Conservation (phyloP, 2,113 vertebrate genomes). For the Sapajus apella region DNA sequence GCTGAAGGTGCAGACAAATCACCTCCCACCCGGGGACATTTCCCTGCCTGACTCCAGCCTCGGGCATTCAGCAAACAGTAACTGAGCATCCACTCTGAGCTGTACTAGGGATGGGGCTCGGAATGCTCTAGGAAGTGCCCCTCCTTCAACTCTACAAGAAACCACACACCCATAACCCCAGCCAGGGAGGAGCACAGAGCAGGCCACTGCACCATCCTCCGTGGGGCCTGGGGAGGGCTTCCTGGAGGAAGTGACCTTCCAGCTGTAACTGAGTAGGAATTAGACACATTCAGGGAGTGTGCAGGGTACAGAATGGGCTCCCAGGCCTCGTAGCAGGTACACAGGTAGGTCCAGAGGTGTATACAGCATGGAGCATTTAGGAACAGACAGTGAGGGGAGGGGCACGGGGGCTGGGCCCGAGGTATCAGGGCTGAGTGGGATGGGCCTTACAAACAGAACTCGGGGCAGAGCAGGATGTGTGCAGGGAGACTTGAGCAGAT, state of each 20-base stretch:
- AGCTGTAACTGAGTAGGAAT: neutral
- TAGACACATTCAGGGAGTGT: neutral
- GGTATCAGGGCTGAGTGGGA: neutral
- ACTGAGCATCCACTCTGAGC: neutral
- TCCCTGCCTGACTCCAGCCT: neutral
- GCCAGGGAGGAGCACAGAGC: neutral
- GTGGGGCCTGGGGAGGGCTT: neutral
- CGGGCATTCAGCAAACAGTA: neutral
- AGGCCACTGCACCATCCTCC: neutral
- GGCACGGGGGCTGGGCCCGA: neutral
- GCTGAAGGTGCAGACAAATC: neutral
- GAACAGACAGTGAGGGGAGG: neutral
- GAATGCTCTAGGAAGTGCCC: neutral
- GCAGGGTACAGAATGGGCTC: neutral
- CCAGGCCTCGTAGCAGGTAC: neutral
- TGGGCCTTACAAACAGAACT: neutral
- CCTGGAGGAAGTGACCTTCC: constrained; percentile 25
- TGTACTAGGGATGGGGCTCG: neutral
- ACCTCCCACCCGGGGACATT: neutral
- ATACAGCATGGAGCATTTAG: neutral
- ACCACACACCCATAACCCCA: neutral
- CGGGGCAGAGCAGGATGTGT: neutral
- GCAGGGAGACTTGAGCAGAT: neutral
- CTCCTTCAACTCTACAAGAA: neutral
- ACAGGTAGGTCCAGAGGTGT: neutral